Evolutionary conservation across 2,888 invertebrate species (phyloP), one percentile per base, ranked within the genome.

Genomic region (Physocephala rufipes): DNA sequence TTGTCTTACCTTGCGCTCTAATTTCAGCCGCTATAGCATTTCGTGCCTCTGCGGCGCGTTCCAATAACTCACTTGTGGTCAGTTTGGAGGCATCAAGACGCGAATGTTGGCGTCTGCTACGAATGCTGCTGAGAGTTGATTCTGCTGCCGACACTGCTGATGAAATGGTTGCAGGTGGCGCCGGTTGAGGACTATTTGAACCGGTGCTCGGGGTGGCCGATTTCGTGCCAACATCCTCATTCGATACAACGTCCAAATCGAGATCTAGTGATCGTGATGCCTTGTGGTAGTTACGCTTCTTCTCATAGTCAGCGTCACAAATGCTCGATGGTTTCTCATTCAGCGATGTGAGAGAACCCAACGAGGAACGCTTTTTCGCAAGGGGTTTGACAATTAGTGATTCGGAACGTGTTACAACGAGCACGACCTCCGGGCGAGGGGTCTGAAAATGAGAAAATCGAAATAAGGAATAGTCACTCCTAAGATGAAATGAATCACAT

Each of bases 341-440:
- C n/a, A 86, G 78, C 21, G 86, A 86, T 63, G 84, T 84, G 36
- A 86, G 78, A 1, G 86, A 86, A 49, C 86, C 86, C 63, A 86
- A 76, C 7, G 86, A 86, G 70, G 85, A 84, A 64, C 86, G 83
- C 73, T 86, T 86, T 74, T 86, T 86, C 73, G 82, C 82, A 45
- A 86, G 76, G 7, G 84, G 76, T 74, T 85, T 86, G 5, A 82
- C 78, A 58, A 85, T 75, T 66, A 86, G 77, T 71, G 86, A 86
- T 72, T 86, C 86, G 67, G 86, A 86, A 82, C 93, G 86, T 78
- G 91, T 90, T 78, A 95, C 90, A 79, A 94, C 93, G 78, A 95
- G 88, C 21, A 92, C 90, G 75, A 95, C 92, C 86, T 94, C 92
- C 58, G 92, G 90, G 72, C 93, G 90, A 73, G 95, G 93, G 73